phyloP scores from a whole-genome alignment of 1,140 invertebrate species.

The Marisa cornuarietis region DNA sequence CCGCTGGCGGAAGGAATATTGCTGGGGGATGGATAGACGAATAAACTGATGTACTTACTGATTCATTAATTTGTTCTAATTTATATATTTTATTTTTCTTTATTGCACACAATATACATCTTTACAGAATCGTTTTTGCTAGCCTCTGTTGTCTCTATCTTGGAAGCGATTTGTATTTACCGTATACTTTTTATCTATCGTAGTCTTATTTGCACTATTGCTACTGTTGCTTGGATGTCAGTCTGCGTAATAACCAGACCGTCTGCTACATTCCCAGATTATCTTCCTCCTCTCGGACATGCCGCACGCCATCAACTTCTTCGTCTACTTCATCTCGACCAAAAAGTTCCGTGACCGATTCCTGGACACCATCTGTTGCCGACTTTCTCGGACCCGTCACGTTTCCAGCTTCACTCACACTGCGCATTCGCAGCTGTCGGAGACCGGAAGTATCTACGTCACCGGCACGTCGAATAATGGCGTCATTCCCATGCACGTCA shows the following conservation, averaged over 20 bases:
- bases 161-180: no score
- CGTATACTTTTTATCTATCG: no score
- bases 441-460: slow-evolving; percentile 22
- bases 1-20: no score
- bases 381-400: slow-evolving; percentile 9
- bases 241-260: no score
- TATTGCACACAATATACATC: no score
- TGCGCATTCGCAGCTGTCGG: slow-evolving; percentile 17
- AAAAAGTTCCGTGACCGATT: slow-evolving; percentile 50
- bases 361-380: slow-evolving; percentile 35
- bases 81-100: no score
- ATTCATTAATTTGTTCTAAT: no score
- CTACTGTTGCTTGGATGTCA: no score
- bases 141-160: no score
- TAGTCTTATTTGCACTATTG: not conserved
- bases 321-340: slow-evolving; percentile 53
- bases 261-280: slow-evolving; percentile 23
- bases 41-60: no score
- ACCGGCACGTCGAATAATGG: slow-evolving; percentile 16
- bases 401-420: not conserved
- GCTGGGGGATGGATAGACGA: no score
- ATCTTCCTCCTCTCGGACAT: slow-evolving; percentile 46
- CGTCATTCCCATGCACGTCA: slow-evolving; percentile 10
- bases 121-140: no score
- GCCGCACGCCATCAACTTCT: slow-evolving; percentile 56